Percentiles rank a stretch among this genome's conserved stretches.
phyloP scores from a whole-genome alignment of 2,797 vertebrate species.

The Alfaro cultratus region DNA sequence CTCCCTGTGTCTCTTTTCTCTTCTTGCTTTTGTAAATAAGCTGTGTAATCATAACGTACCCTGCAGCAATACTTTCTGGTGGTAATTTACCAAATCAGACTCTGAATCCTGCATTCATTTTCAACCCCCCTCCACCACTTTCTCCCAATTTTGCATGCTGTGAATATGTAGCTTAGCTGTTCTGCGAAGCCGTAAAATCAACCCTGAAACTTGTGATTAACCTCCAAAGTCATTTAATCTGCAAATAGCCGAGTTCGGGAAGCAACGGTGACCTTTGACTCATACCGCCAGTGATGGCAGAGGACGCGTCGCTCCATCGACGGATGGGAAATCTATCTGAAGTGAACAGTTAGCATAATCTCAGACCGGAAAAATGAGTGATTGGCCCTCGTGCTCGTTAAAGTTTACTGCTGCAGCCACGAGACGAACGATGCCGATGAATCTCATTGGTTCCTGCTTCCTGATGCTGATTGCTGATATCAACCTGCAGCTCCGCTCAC shows the following conservation, averaged over 20 bases:
- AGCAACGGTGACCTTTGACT: not conserved
- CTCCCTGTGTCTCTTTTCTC: not conserved
- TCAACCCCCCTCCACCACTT: no score
- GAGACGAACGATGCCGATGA: not conserved
- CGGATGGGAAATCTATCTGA: not conserved
- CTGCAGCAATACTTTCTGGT: conserved; percentile 10
- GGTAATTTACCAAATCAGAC: conserved; percentile 4
- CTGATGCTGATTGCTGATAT: not conserved
- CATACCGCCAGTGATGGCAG: not conserved
- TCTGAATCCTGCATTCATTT: not conserved
- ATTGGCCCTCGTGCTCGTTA: not conserved
- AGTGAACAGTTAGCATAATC: conserved; percentile 3
- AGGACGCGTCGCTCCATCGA: not conserved
- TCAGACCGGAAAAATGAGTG: not conserved
- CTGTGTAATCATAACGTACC: conserved; percentile 5
- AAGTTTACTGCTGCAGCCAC: not conserved
- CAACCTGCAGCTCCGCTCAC: not conserved
- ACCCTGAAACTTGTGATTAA: not conserved
- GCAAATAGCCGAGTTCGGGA: not conserved
- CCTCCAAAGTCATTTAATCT: not conserved
- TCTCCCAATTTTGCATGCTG: not conserved
- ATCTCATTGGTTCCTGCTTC: not conserved
- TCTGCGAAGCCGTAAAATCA: not conserved
- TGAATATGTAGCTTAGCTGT: not conserved
- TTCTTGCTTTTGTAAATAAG: conserved; percentile 8